phyloP scores from a whole-genome alignment of 1,140 invertebrate species.

The Magallana ariakensis region DNA sequence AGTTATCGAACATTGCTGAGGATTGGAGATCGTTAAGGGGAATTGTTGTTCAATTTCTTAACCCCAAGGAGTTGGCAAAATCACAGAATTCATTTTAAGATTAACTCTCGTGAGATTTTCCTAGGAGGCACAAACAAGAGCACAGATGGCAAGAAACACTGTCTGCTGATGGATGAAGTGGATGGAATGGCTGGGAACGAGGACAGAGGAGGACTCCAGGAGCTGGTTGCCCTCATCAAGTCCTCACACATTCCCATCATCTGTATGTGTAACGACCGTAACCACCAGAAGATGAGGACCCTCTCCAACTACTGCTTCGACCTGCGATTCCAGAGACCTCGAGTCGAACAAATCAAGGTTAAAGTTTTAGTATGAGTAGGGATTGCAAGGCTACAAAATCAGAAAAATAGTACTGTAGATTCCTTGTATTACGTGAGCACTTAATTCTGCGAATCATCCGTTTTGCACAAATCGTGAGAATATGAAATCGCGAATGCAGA shows the following conservation, averaged over 20 bases:
- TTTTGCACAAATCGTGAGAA: too few species aligned
- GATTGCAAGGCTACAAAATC: too few species aligned
- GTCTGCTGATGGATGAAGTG: constrained; percentile 99
- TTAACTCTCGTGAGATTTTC: neutral
- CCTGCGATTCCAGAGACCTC: constrained; percentile 90
- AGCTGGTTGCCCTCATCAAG: constrained; percentile 96
- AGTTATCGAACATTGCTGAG: too few species aligned
- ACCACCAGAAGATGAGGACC: constrained; percentile 95
- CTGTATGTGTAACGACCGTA: constrained; percentile 99
- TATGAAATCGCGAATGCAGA: too few species aligned
- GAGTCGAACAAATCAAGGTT: constrained; percentile 94
- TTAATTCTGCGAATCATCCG: too few species aligned
- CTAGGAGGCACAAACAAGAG: constrained; percentile 27
- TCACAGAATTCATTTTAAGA: too few species aligned
- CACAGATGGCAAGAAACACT: constrained; percentile 84
- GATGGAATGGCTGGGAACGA: constrained; percentile 99
- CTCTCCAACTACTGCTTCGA: constrained; percentile 97
- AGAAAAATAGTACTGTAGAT: too few species aligned
- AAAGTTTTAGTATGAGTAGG: too few species aligned
- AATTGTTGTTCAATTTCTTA: too few species aligned
- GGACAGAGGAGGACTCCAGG: constrained; percentile 93
- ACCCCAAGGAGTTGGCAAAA: too few species aligned
- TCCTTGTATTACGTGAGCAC: too few species aligned
- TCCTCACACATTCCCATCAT: constrained; percentile 93
- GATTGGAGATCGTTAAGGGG: too few species aligned